Base-by-base conservation (phyloP, 2,113 vertebrate genomes). In the Gallinago media region DNA sequence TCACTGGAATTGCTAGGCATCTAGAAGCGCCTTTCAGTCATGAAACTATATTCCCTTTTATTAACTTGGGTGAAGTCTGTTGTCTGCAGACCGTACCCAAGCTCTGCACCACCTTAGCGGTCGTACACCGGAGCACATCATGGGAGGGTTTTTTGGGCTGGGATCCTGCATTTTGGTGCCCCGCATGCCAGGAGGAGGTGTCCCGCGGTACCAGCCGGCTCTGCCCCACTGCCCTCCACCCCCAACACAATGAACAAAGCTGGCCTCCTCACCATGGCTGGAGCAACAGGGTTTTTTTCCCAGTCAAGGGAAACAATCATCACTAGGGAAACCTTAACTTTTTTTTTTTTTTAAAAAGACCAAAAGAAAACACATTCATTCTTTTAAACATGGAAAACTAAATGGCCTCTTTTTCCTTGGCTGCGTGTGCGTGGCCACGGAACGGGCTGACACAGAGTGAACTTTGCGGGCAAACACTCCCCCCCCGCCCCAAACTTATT, bases 251-350 rank as follows among this genome's bases (percentile, higher is more conserved):
- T 94, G 94, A 89, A 97, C 96, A 97, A 97, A 96, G 96, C 67
- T 96, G 95, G 94, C 96, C 32, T 77, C 32, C 59, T 19, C 3
- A 1, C 88, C 5, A 2, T 2, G 40, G 84, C 62, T 34, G 93
- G 31, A 84, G 61, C 85, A 80, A 83, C 86, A 58, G 66, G 79
- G 89, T 84, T 93, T 96, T 54, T 54, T 96, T 92, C 93, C 95
- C 92, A 91, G 80, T 88, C 40, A 31, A 56, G 87, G 96, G 94
- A 82, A 80, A 88, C 90, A 95, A 92, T 61, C 70, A 91, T 97
- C 97, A 89, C 97, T 95, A 96, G 96, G 97, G 97, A 98, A 98
- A 97, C 97, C 96, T 96, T 92, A 68, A 82, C 88, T 89, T 29
- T 54, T 29, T 29, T 29, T 29, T 50, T 50, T 50, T 50, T 50